Evolutionary conservation across 2,797 vertebrate genomes (phyloP), one percentile per base, ranked within the genome.

Genomic region (Cuculus canorus): DNA sequence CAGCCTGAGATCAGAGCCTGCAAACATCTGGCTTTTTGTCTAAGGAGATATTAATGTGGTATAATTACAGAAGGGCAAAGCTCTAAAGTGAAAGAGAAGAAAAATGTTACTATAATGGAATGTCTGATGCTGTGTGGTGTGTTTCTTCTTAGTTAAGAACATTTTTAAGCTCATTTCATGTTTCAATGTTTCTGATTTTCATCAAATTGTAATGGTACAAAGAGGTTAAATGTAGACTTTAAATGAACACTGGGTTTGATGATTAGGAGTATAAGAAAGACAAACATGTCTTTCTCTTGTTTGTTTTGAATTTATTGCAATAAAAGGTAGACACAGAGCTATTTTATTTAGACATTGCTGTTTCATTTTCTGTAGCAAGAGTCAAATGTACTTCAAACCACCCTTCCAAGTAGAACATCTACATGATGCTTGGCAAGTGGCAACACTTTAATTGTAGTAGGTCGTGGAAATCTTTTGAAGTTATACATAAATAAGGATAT

Each of bases 11-110:
- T 25, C 80, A 77, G 76, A 94, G 81, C 83, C 68, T 89, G 48
- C 30, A 77, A 91, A 90, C 82, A 86, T 72, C 65, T 83, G 80
- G 56, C 43, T 72, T 88, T 88, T 56, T 54, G 28, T 54, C n/a
- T 53, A 8, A 77, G 37, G 70, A 60, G 41, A 70, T 83, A 88
- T 80, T 80, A 75, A 87, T 54, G 41, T n/a, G 60, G 32, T 47
- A 5, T 91, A 89, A 92, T 69, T 78, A 77, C 54, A 68, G 57
- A 48, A 93, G 81, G 79, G 72, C 88, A 82, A 85, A 86, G 41
- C 89, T 88, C 71, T 77, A 53, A 19, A 43, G n/a, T 83, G 56
- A 69, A 30, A 82, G 60, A 92, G 16, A n/a, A 91, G 76, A 76
- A 71, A 73, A 73, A 71, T 27, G 28, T 18, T 19, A 12, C 45